Conservation (phyloP, 2,113 vertebrate species). For the Nyctibius bracteatus region DNA sequence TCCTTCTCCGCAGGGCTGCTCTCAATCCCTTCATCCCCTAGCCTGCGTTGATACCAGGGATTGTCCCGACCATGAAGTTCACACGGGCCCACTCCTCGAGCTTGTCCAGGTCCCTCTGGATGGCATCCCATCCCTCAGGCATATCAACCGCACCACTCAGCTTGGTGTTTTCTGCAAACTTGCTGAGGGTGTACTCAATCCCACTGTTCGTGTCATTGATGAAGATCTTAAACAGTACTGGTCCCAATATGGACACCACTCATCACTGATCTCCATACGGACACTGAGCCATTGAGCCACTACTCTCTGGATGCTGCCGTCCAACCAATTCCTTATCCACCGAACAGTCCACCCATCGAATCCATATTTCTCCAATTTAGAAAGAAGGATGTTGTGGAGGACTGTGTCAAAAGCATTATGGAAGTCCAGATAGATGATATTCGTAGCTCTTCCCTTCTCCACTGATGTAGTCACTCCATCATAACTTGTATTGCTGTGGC, state of each 20-base stretch:
- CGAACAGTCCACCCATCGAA: neutral
- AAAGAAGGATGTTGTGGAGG: neutral
- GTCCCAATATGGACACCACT: neutral
- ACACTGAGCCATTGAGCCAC: no score
- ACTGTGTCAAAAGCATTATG: neutral
- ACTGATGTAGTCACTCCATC: neutral
- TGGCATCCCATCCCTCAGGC: neutral
- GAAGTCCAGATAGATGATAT: neutral
- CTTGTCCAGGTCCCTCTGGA: neutral
- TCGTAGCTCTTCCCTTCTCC: neutral
- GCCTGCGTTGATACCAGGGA: neutral
- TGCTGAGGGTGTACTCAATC: neutral
- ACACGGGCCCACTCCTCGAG: neutral
- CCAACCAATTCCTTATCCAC: neutral
- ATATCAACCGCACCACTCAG: neutral
- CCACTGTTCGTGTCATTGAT: neutral
- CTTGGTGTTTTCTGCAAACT: neutral
- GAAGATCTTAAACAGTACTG: neutral
- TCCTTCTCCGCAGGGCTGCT: neutral
- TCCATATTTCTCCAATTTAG: neutral
- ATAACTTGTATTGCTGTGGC: neutral
- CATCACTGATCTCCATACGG: neutral
- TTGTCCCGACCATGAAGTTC: neutral
- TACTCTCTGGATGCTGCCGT: neutral
- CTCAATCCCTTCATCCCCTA: neutral